These are phyloP conservation scores for Varecia variegata DNA, from an alignment of 2,797 vertebrate genomes.

Conservation along the genomic window DNA sequence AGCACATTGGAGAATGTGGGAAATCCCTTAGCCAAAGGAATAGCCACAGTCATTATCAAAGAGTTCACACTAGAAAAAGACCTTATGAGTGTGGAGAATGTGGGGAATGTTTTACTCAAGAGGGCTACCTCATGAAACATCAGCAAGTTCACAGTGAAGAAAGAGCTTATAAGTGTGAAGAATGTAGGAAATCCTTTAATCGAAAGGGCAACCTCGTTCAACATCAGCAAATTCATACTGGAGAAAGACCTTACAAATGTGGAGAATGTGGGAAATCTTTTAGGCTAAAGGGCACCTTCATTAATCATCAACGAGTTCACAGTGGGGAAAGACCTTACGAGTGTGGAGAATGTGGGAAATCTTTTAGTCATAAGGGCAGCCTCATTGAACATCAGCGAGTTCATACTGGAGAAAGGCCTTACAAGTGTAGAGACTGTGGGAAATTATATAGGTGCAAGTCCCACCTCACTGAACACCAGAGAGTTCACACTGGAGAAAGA, in stretches of 20 bases:
- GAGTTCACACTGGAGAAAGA: neutral
- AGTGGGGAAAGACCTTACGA: neutral
- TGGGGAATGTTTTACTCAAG: neutral
- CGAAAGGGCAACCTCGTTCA: neutral
- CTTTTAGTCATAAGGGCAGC: neutral
- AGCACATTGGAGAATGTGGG: neutral
- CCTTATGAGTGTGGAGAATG: slow-evolving; percentile 18
- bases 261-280: neutral
- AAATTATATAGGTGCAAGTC: neutral
- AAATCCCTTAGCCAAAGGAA: neutral
- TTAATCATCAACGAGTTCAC: neutral
- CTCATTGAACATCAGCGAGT: neutral
- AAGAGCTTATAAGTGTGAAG: neutral
- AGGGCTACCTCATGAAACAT: neutral
- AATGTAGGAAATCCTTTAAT: neutral
- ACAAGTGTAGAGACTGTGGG: neutral
- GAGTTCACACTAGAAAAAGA: neutral
- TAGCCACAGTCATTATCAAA: neutral
- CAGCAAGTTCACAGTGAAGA: neutral
- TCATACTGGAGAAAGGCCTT: neutral
- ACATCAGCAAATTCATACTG: neutral
- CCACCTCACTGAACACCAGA: neutral
- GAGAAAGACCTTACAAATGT: neutral
- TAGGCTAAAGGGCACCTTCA: neutral
- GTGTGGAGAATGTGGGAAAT: neutral